Percentiles rank a stretch among this genome's conserved stretches.
Evolutionary conservation across 1,140 invertebrate genomes (phyloP).

Genomic region (Drosophila elegans): DNA sequence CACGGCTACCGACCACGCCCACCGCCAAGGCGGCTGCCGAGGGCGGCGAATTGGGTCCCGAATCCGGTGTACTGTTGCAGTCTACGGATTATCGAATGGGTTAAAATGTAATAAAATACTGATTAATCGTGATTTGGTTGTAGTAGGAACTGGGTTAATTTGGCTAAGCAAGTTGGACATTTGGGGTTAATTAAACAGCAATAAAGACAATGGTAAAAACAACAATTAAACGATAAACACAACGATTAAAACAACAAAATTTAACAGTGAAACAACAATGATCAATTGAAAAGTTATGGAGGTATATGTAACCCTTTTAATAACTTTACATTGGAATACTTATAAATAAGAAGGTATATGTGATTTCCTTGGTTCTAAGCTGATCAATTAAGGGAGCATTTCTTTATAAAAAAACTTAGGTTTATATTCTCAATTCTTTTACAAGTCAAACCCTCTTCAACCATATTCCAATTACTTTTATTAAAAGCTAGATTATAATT

Average conservation of each 20-base stretch:
- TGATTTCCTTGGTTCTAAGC: too few species aligned
- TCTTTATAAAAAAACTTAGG: too few species aligned
- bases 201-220: constrained; percentile 30
- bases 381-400: too few species aligned
- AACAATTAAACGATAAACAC: constrained; percentile 14
- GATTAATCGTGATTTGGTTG: background rate
- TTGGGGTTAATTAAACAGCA: constrained; percentile 27
- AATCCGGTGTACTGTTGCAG: constrained; percentile 91
- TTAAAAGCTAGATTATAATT: too few species aligned
- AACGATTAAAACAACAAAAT: constrained; percentile 2
- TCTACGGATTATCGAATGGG: constrained; percentile 31
- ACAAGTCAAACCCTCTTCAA: too few species aligned
- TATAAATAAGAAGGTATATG: too few species aligned
- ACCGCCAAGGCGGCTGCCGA: constrained; percentile 87
- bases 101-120: too few species aligned
- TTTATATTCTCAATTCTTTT: too few species aligned
- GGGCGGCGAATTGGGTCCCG: constrained; percentile 92
- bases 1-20: constrained; percentile 84
- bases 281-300: background rate
- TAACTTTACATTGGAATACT: too few species aligned
- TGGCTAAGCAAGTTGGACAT: constrained; percentile 4
- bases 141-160: background rate
- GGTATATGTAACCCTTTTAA: background rate
- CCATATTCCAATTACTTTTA: too few species aligned
- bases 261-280: background rate